Conservation (phyloP, 2,797 vertebrate genomes). For the Decapterus maruadsi region DNA sequence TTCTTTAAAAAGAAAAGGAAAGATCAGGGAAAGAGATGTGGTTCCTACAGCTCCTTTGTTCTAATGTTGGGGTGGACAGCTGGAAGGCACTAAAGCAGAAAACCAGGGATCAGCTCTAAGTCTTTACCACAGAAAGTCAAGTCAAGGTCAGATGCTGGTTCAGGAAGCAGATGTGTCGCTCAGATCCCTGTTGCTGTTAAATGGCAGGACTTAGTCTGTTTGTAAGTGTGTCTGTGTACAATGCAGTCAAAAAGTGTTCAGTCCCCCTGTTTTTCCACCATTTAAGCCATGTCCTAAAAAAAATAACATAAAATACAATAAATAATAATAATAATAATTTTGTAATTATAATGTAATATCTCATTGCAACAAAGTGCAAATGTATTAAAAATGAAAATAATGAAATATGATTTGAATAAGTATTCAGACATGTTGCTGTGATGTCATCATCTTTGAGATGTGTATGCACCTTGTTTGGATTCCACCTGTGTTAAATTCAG, state of each 20-base stretch:
- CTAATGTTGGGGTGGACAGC: conserved; percentile 49
- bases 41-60: conserved; percentile 36
- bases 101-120: conserved; percentile 81
- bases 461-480: no score
- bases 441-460: background rate
- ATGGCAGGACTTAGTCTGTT: conserved; percentile 61
- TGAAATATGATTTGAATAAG: background rate
- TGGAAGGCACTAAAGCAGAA: conserved; percentile 65
- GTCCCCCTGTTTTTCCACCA: no score
- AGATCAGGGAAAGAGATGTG: conserved; percentile 22
- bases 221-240: background rate
- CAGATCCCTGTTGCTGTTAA: conserved; percentile 63
- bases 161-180: conserved; percentile 68
- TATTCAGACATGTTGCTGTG: background rate
- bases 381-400: no score
- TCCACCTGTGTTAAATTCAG: no score
- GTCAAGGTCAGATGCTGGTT: conserved; percentile 80
- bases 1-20: conserved; percentile 14
- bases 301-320: no score
- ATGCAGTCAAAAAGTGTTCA: no score
- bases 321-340: no score
- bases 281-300: no score
- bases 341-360: no score
- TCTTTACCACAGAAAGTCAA: conserved; percentile 80
- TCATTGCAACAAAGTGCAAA: no score